These are phyloP conservation scores for Trichonephila inaurata DNA, from an alignment of 1,140 invertebrate species.

Conservation along the genomic window DNA sequence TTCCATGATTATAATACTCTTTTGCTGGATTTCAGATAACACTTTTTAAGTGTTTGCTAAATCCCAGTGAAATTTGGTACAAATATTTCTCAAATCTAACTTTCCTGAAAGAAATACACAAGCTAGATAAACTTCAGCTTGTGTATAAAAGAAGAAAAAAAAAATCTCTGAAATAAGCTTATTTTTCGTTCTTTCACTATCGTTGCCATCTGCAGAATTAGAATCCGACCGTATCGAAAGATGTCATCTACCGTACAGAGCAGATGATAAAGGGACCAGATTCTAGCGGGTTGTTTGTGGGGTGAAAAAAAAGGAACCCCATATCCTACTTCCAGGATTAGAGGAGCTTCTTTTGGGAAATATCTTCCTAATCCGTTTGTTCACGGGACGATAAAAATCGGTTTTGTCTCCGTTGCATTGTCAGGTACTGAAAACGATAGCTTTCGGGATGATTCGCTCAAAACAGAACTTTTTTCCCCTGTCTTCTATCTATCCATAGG, in stretches of 20 bases:
- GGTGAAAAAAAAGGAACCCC: conserved; percentile 21
- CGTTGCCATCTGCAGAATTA: conserved; percentile 38
- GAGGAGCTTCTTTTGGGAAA: conserved; percentile 52
- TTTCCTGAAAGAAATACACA: no score
- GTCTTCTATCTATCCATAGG: neutral
- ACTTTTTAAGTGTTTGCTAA: no score
- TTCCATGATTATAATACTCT: no score
- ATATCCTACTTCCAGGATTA: conserved; percentile 37
- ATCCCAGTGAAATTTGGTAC: no score
- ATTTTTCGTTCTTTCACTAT: neutral
- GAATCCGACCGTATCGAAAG: conserved; percentile 43
- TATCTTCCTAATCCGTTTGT: conserved; percentile 71
- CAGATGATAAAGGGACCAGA: conserved; percentile 49
- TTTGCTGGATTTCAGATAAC: no score
- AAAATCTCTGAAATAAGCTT: no score
- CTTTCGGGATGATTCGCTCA: conserved; percentile 18
- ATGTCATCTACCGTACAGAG: conserved; percentile 12
- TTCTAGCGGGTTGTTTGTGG: neutral
- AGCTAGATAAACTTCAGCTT: no score
- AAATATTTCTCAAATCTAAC: no score
- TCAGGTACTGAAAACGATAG: conserved; percentile 57
- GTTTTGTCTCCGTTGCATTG: conserved; percentile 18
- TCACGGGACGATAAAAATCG: conserved; percentile 69
- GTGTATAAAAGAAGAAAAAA: no score
- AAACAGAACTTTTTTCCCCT: neutral